phyloP scores from a whole-genome alignment of 2,888 invertebrate genomes.

The Trichogramma evanescens region DNA sequence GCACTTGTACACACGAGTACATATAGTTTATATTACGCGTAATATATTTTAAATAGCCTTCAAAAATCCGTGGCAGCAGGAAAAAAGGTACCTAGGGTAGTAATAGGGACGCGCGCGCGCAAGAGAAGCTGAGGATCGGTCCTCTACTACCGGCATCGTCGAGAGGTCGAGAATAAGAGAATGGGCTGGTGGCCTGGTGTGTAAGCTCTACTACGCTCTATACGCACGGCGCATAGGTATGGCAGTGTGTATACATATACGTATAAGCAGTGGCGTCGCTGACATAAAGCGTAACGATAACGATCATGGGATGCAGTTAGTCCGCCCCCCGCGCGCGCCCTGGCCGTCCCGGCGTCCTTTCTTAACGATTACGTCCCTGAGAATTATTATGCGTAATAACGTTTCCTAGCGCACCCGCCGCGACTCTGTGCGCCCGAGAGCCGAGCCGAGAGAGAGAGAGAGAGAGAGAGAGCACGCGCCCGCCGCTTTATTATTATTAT shows the following conservation, averaged over 20 bases:
- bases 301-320: constrained; percentile 47
- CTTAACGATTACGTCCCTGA: constrained; percentile 47
- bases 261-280: constrained; percentile 30
- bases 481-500: background rate
- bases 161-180: constrained; percentile 25
- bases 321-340: constrained; percentile 19
- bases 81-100: background rate
- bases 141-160: constrained; percentile 20
- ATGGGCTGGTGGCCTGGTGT: constrained; percentile 18
- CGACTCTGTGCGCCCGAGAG: too few species aligned
- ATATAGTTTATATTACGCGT: too few species aligned
- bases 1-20: too few species aligned
- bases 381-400: constrained; percentile 47
- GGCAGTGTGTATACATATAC: constrained; percentile 13
- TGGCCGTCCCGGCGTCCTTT: constrained; percentile 39
- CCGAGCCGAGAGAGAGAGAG: constrained; percentile 3
- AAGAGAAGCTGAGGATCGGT: background rate
- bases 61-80: background rate
- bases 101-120: background rate
- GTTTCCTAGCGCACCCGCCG: constrained; percentile 38
- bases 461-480: too few species aligned
- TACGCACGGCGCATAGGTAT: background rate
- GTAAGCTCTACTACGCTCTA: background rate
- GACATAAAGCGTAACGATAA: constrained; percentile 48
- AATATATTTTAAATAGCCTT: too few species aligned